phyloP scores from a whole-genome alignment of 2,888 invertebrate species.

The Eumerus sabulonum region DNA sequence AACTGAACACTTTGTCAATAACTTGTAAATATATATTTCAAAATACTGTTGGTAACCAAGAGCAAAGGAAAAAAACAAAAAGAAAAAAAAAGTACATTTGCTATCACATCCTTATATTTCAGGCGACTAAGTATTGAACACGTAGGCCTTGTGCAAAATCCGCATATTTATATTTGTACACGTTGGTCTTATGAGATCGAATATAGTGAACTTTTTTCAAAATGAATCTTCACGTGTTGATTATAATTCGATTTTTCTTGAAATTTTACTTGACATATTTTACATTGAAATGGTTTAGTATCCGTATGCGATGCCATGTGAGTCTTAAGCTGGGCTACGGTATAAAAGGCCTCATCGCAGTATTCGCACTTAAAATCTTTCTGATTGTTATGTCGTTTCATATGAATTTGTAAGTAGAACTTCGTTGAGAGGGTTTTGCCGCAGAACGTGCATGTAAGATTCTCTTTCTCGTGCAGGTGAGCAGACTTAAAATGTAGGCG shows the following conservation, averaged over 20 bases:
- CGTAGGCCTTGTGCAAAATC: too few relatives aligned
- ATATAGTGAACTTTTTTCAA: slow-evolving; percentile 1
- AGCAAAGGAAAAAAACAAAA: too few relatives aligned
- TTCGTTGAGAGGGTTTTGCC: slow-evolving; percentile 73
- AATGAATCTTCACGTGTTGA: slow-evolving; percentile 73
- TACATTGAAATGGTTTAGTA: slow-evolving; percentile 71
- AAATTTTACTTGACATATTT: slow-evolving; percentile 71
- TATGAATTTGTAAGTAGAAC: slow-evolving; percentile 73
- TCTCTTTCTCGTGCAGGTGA: slow-evolving; percentile 57
- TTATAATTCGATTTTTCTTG: slow-evolving; percentile 73
- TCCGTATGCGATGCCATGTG: slow-evolving; percentile 72
- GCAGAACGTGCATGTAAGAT: slow-evolving; percentile 72
- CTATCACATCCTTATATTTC: too few relatives aligned
- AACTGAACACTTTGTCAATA: too few relatives aligned
- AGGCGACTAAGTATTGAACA: too few relatives aligned
- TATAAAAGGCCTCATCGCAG: slow-evolving; percentile 74
- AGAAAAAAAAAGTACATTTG: too few relatives aligned
- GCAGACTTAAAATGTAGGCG: slow-evolving; percentile 68
- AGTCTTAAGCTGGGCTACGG: slow-evolving; percentile 72
- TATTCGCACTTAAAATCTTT: slow-evolving; percentile 71
- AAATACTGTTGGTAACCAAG: too few relatives aligned
- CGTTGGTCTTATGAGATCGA: too few relatives aligned
- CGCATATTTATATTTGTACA: too few relatives aligned
- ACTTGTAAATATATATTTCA: too few relatives aligned
- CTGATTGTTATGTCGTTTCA: slow-evolving; percentile 73